These are phyloP conservation scores for Diaperis boleti DNA, from an alignment of 2,888 invertebrate genomes.

Conservation along the genomic window DNA sequence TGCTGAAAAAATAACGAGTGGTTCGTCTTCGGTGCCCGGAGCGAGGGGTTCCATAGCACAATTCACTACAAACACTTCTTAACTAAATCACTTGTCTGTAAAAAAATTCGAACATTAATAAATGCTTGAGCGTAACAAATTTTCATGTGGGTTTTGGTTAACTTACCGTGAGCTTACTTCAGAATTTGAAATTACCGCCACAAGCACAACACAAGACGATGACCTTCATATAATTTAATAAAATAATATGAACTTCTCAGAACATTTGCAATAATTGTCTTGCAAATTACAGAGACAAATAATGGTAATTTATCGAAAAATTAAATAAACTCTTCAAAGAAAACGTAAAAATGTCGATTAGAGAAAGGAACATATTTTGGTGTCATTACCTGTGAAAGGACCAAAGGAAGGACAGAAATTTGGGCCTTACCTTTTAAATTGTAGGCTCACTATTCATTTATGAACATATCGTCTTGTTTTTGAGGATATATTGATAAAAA, in stretches of 20 bases:
- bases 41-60: conserved; percentile 59
- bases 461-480: not conserved
- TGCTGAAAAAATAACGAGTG: conserved; percentile 51
- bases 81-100: conserved; percentile 40
- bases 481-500: not conserved
- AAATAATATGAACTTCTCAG: conserved; percentile 8
- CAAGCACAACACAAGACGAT: conserved; percentile 46
- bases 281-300: not conserved
- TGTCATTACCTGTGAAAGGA: not conserved
- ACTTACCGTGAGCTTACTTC: conserved; percentile 22
- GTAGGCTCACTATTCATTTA: not conserved
- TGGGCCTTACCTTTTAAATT: not conserved
- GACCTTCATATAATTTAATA: conserved; percentile 5
- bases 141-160: conserved; percentile 11
- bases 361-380: not conserved
- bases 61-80: conserved; percentile 47
- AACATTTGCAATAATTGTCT: conserved; percentile 15
- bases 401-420: not conserved
- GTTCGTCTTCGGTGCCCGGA: conserved; percentile 62
- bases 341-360: not conserved
- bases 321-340: conserved; percentile 10
- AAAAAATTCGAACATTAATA: conserved; percentile 33
- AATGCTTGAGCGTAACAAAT: not conserved
- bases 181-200: conserved; percentile 46
- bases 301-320: conserved; percentile 16